These are phyloP conservation scores for Mystacides longicornis DNA, from an alignment of 2,888 invertebrate genomes.

Conservation along the genomic window DNA sequence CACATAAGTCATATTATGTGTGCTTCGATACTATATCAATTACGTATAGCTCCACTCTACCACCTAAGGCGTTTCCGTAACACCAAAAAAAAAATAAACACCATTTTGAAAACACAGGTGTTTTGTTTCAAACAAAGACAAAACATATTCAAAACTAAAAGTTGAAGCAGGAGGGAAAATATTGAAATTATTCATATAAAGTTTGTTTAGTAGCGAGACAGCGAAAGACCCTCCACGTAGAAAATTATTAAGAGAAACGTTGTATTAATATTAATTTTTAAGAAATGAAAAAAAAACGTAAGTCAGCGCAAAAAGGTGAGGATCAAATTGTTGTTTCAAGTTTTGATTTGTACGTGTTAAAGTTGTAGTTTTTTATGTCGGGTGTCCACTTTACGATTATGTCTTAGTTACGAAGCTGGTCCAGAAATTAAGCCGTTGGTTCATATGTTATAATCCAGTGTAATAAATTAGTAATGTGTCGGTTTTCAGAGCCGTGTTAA, in stretches of 20 bases:
- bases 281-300: neutral
- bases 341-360: neutral
- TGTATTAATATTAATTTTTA: too few species aligned
- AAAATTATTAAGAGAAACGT: neutral
- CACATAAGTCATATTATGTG: too few species aligned
- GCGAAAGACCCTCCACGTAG: constrained; percentile 14
- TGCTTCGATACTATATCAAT: neutral
- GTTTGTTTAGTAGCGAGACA: neutral
- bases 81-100: neutral
- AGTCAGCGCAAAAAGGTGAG: neutral
- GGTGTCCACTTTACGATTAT: neutral
- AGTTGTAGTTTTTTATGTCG: neutral
- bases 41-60: neutral
- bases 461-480: constrained; percentile 12
- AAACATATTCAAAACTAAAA: neutral
- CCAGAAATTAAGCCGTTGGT: neutral
- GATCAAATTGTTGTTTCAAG: neutral
- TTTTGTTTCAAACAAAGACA: neutral
- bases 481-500: constrained; percentile 22
- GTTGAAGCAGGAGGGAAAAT: neutral
- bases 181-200: neutral
- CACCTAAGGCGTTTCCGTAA: constrained; percentile 7
- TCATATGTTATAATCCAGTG: constrained; percentile 12
- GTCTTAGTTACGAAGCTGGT: neutral
- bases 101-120: neutral